Evolutionary conservation across 1,140 invertebrate genomes (phyloP).

Genomic region (Drosophila pandora): DNA sequence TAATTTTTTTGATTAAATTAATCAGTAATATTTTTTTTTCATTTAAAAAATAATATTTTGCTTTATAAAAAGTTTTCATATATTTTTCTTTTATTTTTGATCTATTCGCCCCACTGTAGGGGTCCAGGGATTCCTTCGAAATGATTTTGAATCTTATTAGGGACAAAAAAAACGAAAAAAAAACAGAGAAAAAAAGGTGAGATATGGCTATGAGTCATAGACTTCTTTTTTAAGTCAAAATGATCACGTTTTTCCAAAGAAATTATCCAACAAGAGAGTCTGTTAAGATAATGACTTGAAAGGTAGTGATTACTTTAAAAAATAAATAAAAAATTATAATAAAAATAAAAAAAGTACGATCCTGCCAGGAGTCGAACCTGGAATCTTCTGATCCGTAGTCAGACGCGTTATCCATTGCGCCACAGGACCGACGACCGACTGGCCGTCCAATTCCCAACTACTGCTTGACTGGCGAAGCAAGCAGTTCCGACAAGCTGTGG

Average conservation of each 20-base stretch:
- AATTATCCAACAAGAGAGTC: slow-evolving; percentile 8
- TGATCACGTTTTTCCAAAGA: slow-evolving; percentile 27
- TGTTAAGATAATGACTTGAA: not conserved
- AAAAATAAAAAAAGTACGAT: slow-evolving; percentile 9
- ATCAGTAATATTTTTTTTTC: too few relatives aligned
- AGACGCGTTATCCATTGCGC: slow-evolving; percentile 89
- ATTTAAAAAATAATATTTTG: too few relatives aligned
- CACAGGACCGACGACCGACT: slow-evolving; percentile 85
- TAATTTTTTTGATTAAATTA: too few relatives aligned
- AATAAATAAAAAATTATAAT: not conserved
- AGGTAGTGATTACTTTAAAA: not conserved
- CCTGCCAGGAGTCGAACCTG: slow-evolving; percentile 87
- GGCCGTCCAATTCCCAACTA: not conserved
- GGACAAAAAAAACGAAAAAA: slow-evolving; percentile 8
- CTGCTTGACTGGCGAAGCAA: not conserved
- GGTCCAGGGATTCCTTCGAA: slow-evolving; percentile 34
- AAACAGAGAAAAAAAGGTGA: slow-evolving; percentile 21
- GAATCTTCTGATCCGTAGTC: slow-evolving; percentile 90
- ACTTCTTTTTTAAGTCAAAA: slow-evolving; percentile 9
- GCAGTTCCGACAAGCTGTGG: not conserved
- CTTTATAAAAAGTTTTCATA: not conserved
- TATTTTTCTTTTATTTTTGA: not conserved
- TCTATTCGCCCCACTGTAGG: slow-evolving; percentile 15
- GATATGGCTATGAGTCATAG: slow-evolving; percentile 29
- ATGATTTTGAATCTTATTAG: slow-evolving; percentile 13